Evolutionary conservation across 2,797 vertebrate species (phyloP), one percentile per base, ranked within the genome.

Genomic region (Sebastiscus albofasciatus): DNA sequence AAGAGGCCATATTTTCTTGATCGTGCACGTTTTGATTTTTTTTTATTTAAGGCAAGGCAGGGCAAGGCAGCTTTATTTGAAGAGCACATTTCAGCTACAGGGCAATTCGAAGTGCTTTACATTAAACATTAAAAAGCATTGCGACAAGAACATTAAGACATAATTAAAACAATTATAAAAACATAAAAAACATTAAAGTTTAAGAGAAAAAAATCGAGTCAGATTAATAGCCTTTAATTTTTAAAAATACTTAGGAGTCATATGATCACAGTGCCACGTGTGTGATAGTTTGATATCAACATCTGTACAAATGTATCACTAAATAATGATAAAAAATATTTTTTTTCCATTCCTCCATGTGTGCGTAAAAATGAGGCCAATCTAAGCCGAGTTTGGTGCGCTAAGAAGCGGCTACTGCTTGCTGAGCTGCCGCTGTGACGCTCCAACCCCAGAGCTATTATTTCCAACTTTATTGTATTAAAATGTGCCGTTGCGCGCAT

Each of bases 1-100:
- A 70, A 1, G 34, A 86, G 77, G 83, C 60, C 67, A 12, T 75
- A 24, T 52, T 33, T 61, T 36, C 18, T 39, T 36, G 2, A 54
- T 26, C 26, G 11, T n/a, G 52, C 10, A 3, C n/a, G 3, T 60
- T 75, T 66, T 42, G 11, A 62, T 61, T 26, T 64, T 61, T 61
- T 60, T 79, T 36, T 36, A 36, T 36, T 36, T 36, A 36, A 36
- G 34, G 34, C 34, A 36, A 36, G 34, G 34, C 34, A 36, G 11
- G 34, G 34, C 34, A 36, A 36, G 34, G 34, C 34, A 36, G 34
- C 34, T 34, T 34, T 34, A 36, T 36, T 36, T 36, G 34, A 13
- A 11, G 12, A 36, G 34, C 34, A 36, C 34, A 36, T 36, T 36
- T 36, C 34, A 36, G 13, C 34, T 13, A 36, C 34, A 36, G 11